phyloP scores from a whole-genome alignment of 2,113 vertebrate genomes.

The Scolopax mira region DNA sequence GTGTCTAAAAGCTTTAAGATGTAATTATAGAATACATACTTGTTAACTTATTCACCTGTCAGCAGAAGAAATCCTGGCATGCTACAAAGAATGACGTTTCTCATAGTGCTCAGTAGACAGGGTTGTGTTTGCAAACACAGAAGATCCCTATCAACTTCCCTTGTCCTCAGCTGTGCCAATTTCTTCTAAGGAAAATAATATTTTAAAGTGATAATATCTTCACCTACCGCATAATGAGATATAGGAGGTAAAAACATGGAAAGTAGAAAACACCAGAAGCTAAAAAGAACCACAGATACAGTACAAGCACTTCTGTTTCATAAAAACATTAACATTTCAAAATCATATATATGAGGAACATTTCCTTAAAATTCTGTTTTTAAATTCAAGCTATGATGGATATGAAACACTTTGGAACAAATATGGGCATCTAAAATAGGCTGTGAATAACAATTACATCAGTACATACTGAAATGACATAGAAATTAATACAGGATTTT shows the following conservation, averaged over 20 bases:
- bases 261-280: background rate
- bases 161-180: background rate
- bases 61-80: constrained; percentile 74
- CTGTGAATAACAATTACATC: background rate
- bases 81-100: constrained; percentile 72
- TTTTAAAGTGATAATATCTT: background rate
- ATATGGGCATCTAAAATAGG: fast-evolving
- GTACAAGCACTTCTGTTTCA: background rate
- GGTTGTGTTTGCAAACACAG: constrained; percentile 76
- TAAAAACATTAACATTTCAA: background rate
- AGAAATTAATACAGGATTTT: background rate
- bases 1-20: constrained; percentile 69
- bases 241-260: background rate
- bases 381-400: background rate
- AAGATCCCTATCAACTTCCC: background rate
- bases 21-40: constrained; percentile 80
- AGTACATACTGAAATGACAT: background rate
- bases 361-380: background rate
- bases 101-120: constrained; percentile 72
- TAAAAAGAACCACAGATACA: background rate
- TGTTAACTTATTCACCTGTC: constrained; percentile 73
- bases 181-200: background rate
- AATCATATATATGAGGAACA: background rate
- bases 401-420: background rate
- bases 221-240: background rate